Evolutionary conservation across 2,797 vertebrate genomes (phyloP).

Genomic region (Coccyzus lansbergi): DNA sequence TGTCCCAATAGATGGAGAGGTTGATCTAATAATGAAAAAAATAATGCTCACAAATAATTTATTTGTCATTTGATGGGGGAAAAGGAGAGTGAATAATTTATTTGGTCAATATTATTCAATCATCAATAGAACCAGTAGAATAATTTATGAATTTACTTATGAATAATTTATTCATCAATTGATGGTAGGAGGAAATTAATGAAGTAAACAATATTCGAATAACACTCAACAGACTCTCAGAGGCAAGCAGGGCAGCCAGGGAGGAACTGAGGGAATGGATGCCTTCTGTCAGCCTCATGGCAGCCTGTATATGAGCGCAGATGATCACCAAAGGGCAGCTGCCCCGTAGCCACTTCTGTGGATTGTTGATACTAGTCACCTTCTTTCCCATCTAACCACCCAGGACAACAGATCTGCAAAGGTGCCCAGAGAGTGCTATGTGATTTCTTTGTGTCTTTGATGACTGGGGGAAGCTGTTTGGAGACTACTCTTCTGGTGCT

Average conservation of each 20-base stretch:
- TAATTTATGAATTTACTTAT: conserved; percentile 64
- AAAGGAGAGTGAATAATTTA: conserved; percentile 60
- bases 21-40: conserved; percentile 21
- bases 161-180: conserved; percentile 56
- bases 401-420: neutral
- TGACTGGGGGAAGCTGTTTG: accelerated
- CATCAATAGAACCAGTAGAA: conserved; percentile 48
- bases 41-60: conserved; percentile 53
- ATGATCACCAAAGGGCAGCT: neutral
- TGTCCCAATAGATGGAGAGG: neutral
- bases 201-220: conserved; percentile 40
- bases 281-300: neutral
- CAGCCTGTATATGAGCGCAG: neutral
- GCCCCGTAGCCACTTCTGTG: neutral
- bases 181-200: conserved; percentile 40
- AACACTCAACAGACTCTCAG: neutral
- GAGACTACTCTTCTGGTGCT: neutral
- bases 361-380: neutral
- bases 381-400: neutral
- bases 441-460: neutral
- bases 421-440: accelerated
- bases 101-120: conserved; percentile 53
- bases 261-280: neutral
- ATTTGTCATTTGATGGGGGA: conserved; percentile 29
- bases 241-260: neutral